A percentile compares a stretch with the other conserved stretches of the same genome.
phyloP scores from a whole-genome alignment of 2,888 invertebrate genomes.

The Stomorhina lunata region DNA sequence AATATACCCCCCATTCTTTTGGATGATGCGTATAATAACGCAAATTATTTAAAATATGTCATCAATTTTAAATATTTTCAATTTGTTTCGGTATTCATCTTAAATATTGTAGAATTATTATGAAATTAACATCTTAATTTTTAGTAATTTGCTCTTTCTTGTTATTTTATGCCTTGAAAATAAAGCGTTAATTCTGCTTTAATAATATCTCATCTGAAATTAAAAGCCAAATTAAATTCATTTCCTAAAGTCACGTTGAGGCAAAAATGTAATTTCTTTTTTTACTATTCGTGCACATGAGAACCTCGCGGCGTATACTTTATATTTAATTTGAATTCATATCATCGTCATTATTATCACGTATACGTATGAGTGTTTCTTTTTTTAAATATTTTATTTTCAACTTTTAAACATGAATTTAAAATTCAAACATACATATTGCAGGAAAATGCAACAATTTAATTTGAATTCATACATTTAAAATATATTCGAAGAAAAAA shows the following conservation, averaged over 20 bases:
- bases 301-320: conserved; percentile 20
- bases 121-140: not conserved
- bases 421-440: not conserved
- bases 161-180: not conserved
- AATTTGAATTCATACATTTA: not conserved
- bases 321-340: conserved; percentile 29
- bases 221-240: conserved; percentile 1
- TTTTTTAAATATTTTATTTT: too few species aligned
- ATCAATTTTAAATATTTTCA: too few species aligned
- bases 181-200: not conserved
- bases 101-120: not conserved
- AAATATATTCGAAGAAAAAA: not conserved
- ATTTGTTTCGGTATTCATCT: too few species aligned
- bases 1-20: too few species aligned
- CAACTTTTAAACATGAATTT: not conserved
- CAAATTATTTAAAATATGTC: too few species aligned
- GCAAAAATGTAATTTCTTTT: not conserved
- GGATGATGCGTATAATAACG: too few species aligned
- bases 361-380: conserved; percentile 28
- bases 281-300: not conserved
- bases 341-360: conserved; percentile 23
- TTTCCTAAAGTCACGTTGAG: conserved; percentile 14
- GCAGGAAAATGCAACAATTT: not conserved
- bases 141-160: not conserved
- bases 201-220: not conserved